Conservation (phyloP, 2,797 vertebrate genomes). For the Microhierax caerulescens region DNA sequence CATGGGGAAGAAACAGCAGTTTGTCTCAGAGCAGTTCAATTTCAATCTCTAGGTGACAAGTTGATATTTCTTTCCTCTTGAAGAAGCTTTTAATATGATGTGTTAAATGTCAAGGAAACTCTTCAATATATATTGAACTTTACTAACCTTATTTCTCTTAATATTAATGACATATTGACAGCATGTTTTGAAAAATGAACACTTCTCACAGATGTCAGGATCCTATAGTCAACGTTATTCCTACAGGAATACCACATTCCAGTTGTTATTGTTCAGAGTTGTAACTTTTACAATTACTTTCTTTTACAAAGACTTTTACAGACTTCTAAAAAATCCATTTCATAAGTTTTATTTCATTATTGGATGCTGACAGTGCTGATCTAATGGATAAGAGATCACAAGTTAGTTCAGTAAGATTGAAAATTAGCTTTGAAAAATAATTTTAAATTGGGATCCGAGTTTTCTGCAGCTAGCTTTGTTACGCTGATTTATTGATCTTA, state of each 20-base stretch:
- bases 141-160: conserved; percentile 80
- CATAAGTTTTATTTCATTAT: neutral
- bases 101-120: conserved; percentile 82
- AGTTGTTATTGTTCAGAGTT: neutral
- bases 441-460: neutral
- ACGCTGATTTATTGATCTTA: neutral
- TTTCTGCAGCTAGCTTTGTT: neutral
- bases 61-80: conserved; percentile 80
- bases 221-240: conserved; percentile 1
- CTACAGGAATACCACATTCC: neutral
- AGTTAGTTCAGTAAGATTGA: neutral
- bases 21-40: conserved; percentile 78
- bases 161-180: conserved; percentile 81
- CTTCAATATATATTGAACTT: conserved; percentile 76
- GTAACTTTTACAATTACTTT: neutral
- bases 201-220: conserved; percentile 45
- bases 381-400: neutral
- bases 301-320: neutral
- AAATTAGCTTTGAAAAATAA: neutral
- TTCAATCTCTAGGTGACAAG: conserved; percentile 80
- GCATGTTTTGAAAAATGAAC: conserved; percentile 61
- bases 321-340: neutral
- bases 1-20: conserved; percentile 75
- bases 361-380: neutral
- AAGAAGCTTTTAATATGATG: conserved; percentile 80